Evolutionary conservation across 2,888 invertebrate species (phyloP).

Genomic region (Volucella zonaria): DNA sequence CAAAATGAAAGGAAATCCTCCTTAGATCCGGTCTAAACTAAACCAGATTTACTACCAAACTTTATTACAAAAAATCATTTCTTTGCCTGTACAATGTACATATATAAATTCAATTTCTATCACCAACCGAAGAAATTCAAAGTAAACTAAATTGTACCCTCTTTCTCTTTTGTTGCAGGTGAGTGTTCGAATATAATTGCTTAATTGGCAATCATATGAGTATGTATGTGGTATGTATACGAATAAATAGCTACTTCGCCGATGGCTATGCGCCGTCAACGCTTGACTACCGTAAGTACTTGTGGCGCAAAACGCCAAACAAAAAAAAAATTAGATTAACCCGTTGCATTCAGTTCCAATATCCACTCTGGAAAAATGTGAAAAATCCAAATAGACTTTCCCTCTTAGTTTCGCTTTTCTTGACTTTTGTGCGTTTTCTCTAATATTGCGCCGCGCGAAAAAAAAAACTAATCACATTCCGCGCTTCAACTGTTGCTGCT

Average conservation of each 20-base stretch:
- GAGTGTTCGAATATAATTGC: constrained; percentile 60
- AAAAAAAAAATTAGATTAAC: constrained; percentile 12
- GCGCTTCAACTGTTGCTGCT: constrained; percentile 29
- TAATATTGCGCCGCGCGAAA: constrained; percentile 37
- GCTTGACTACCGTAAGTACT: constrained; percentile 18
- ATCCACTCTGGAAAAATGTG: constrained; percentile 43
- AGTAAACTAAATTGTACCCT: constrained; percentile 1
- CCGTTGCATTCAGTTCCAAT: constrained; percentile 2
- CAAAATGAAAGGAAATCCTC: too few relatives aligned
- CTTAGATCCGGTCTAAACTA: too few relatives aligned
- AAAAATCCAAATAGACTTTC: constrained; percentile 70
- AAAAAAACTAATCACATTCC: constrained; percentile 35
- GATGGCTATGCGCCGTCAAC: constrained; percentile 33
- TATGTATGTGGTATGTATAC: too few relatives aligned
- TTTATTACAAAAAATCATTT: too few relatives aligned
- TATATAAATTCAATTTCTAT: too few relatives aligned
- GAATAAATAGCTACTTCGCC: constrained; percentile 18
- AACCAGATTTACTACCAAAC: too few relatives aligned
- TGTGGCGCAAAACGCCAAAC: constrained; percentile 13
- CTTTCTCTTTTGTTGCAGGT: constrained; percentile 66
- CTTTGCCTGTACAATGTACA: too few relatives aligned
- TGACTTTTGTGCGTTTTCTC: constrained; percentile 65
- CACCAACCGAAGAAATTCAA: constrained; percentile 18
- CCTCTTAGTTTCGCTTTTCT: constrained; percentile 73
- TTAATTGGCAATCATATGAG: constrained; percentile 43